phyloP scores from a whole-genome alignment of 2,888 invertebrate genomes.

The Ptychoptera contaminata region DNA sequence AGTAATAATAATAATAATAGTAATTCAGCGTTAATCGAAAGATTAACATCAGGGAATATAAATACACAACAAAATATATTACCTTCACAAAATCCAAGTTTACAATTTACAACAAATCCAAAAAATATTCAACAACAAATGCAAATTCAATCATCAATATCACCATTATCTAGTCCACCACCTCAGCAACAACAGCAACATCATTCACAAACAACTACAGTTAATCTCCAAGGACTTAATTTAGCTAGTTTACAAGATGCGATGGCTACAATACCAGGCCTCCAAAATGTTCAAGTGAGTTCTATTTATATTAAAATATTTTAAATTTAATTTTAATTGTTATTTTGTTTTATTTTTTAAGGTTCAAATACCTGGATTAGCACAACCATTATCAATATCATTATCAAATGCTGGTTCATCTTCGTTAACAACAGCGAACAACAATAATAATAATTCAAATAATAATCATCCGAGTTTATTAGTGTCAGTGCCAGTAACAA shows the following conservation, averaged over 20 bases:
- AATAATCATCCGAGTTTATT: conserved; percentile 39
- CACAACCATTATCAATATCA: conserved; percentile 72
- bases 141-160: conserved; percentile 30
- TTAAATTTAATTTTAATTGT: neutral
- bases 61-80: conserved; percentile 1
- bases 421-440: conserved; percentile 25
- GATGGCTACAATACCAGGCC: conserved; percentile 39
- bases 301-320: neutral
- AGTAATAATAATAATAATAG: neutral
- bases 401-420: conserved; percentile 45
- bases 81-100: conserved; percentile 1
- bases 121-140: conserved; percentile 11
- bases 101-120: conserved; percentile 7
- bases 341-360: conserved; percentile 13
- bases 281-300: conserved; percentile 57
- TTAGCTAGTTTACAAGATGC: conserved; percentile 49
- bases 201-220: conserved; percentile 31
- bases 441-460: conserved; percentile 5
- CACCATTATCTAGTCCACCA: conserved; percentile 43
- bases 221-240: conserved; percentile 54
- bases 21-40: neutral
- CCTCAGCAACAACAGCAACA: conserved; percentile 26
- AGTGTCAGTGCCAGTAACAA: conserved; percentile 46
- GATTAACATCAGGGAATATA: neutral
- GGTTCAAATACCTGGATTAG: conserved; percentile 68